A percentile compares a stretch with the other conserved stretches of the same genome.
phyloP scores from a whole-genome alignment of 2,888 invertebrate species.

The Drosophila melanosoma region DNA sequence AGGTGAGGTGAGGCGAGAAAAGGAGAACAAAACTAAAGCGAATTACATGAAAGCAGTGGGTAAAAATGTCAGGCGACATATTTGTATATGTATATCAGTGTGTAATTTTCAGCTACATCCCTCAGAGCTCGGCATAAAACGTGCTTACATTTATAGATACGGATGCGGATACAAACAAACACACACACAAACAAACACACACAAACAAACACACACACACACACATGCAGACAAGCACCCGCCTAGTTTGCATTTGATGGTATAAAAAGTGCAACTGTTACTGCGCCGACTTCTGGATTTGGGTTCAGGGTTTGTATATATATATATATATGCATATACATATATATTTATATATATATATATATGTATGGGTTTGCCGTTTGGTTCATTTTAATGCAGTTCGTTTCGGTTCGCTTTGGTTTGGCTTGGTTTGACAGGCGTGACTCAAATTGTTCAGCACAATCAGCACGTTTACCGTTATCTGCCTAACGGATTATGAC shows the following conservation, averaged over 20 bases:
- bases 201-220: slow-evolving; percentile 15
- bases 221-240: not conserved
- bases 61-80: slow-evolving; percentile 65
- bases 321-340: too few species aligned
- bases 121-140: slow-evolving; percentile 38
- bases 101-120: slow-evolving; percentile 39
- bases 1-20: not conserved
- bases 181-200: slow-evolving; percentile 10
- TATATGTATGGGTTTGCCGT: not conserved
- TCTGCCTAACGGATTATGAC: slow-evolving; percentile 25
- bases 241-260: slow-evolving; percentile 45
- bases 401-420: not conserved
- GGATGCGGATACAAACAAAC: slow-evolving; percentile 24
- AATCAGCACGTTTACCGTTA: slow-evolving; percentile 27
- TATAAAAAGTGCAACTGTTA: slow-evolving; percentile 35
- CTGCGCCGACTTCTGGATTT: slow-evolving; percentile 17
- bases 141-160: slow-evolving; percentile 47
- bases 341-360: not conserved
- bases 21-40: slow-evolving; percentile 55
- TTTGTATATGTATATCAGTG: slow-evolving; percentile 30
- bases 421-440: not conserved
- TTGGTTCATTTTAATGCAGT: not conserved
- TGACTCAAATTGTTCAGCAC: slow-evolving; percentile 42
- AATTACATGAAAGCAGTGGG: slow-evolving; percentile 64
- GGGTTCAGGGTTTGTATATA: not conserved